A percentile compares a stretch with the other conserved stretches of the same genome.
These are phyloP conservation scores for Amphiura filiformis DNA, from an alignment of 35 echinoderm and acorn worm species.

Conservation along the genomic window DNA sequence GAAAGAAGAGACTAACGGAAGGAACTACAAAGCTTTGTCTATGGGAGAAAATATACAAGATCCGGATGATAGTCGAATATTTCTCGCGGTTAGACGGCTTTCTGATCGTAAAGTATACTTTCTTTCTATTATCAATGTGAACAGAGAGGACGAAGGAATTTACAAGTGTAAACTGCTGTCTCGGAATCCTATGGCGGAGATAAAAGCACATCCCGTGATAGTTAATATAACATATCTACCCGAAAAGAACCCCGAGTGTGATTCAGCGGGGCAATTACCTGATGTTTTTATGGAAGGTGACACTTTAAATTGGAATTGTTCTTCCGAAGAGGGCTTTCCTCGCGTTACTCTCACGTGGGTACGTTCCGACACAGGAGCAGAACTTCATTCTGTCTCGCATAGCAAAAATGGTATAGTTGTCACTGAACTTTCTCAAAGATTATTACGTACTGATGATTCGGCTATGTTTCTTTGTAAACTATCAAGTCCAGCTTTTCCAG, in stretches of 20 bases:
- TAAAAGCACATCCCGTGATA: not conserved
- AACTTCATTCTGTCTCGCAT: not conserved
- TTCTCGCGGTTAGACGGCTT: not conserved
- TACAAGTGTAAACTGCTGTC: not conserved
- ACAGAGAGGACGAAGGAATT: not conserved
- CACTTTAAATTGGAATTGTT: not conserved
- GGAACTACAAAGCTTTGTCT: not conserved
- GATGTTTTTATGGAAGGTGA: not conserved
- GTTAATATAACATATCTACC: not conserved
- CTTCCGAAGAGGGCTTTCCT: not conserved
- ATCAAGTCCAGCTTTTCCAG: not conserved
- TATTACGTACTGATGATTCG: not conserved
- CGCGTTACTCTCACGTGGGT: not conserved
- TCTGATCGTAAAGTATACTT: not conserved
- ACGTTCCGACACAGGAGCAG: not conserved
- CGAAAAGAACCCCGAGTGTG: not conserved
- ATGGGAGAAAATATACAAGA: not conserved
- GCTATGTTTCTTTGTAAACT: not conserved
- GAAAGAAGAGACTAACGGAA: not conserved
- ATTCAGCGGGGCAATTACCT: not conserved
- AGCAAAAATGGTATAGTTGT: not conserved
- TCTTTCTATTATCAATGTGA: not conserved
- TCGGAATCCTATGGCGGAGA: not conserved
- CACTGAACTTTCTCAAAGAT: not conserved
- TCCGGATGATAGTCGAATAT: not conserved